These are phyloP conservation scores for Drosophila hamatofila DNA, from an alignment of 2,888 invertebrate genomes.

Conservation along the genomic window DNA sequence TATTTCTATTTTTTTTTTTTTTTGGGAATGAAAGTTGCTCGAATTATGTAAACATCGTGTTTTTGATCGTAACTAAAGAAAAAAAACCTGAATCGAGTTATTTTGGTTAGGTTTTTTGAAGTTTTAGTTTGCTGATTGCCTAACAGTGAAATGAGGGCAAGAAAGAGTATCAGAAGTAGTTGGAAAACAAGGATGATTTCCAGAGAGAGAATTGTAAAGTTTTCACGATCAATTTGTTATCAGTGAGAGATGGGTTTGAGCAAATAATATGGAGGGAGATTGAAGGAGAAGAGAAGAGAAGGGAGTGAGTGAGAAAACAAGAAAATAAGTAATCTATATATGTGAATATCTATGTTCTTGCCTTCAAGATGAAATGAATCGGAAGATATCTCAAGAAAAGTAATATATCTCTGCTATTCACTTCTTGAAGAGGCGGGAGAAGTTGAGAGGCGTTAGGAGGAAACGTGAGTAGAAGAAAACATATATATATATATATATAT, in stretches of 20 bases:
- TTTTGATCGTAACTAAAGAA: constrained; percentile 30
- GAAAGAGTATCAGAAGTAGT: constrained; percentile 1
- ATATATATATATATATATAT: not conserved
- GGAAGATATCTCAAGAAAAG: no score
- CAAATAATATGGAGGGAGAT: not conserved
- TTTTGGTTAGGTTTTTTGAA: not conserved
- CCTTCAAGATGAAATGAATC: no score
- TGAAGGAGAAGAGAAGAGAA: not conserved
- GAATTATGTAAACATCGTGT: constrained; percentile 52
- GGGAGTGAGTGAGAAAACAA: no score
- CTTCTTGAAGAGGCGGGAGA: no score
- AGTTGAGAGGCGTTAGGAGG: no score
- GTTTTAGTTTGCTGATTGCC: constrained; percentile 9
- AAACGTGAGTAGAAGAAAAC: no score
- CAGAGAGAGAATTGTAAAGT: not conserved
- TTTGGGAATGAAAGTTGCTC: constrained; percentile 44
- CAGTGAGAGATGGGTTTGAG: not conserved
- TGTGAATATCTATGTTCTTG: no score
- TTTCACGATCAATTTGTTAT: not conserved
- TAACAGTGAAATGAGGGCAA: constrained; percentile 10
- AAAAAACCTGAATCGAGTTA: constrained; percentile 47
- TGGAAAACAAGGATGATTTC: not conserved
- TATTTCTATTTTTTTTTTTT: not conserved
- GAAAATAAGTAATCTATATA: no score
- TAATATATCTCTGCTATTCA: no score